phyloP scores from a whole-genome alignment of 2,113 vertebrate genomes.

The Otis tarda region DNA sequence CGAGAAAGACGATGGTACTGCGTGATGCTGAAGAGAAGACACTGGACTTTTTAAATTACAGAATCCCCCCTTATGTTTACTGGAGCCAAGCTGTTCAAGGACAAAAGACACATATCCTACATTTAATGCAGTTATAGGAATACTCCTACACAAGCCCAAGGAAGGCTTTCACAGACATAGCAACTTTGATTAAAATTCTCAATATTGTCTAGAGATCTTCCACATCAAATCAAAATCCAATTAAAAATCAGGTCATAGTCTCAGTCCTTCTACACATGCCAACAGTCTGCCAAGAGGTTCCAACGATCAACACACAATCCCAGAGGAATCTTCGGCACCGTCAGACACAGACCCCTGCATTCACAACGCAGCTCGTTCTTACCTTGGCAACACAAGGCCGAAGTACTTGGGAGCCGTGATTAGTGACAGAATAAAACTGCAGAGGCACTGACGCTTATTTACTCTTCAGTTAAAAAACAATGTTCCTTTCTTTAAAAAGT shows the following conservation, averaged over 20 bases:
- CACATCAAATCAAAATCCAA: slow-evolving; percentile 30
- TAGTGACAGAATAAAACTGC: neutral
- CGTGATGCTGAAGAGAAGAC: neutral
- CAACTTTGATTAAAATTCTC: slow-evolving; percentile 10
- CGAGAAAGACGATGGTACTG: neutral
- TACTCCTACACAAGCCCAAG: neutral
- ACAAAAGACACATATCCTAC: neutral
- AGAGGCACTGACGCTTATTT: neutral
- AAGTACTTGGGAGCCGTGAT: neutral
- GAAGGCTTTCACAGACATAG: neutral
- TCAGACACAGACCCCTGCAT: neutral
- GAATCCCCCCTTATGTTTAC: neutral
- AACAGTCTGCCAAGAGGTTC: neutral
- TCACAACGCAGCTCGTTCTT: neutral
- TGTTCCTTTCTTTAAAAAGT: neutral
- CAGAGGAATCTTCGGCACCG: neutral
- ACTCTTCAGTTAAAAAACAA: neutral
- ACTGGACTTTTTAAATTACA: neutral
- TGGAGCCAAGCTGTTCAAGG: neutral
- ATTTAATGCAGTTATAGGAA: neutral
- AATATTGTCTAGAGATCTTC: neutral
- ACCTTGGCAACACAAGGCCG: neutral
- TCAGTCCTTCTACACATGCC: neutral
- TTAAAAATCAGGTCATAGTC: slow-evolving; percentile 19
- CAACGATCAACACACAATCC: neutral